These are phyloP conservation scores for Boulengeromyrus knoepffleri DNA, from an alignment of 2,113 vertebrate genomes.

Conservation along the genomic window DNA sequence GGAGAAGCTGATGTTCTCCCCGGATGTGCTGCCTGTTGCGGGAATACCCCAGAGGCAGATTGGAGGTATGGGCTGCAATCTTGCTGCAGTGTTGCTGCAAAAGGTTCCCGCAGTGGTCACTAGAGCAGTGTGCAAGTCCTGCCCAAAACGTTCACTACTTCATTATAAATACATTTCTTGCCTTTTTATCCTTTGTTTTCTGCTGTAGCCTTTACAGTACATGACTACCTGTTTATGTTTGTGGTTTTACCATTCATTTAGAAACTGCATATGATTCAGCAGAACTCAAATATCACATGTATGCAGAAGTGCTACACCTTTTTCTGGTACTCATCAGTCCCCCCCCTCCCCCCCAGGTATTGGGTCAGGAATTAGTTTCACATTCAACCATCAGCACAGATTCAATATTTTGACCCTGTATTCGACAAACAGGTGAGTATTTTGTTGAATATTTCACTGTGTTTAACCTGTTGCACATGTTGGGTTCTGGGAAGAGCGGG, in stretches of 20 bases:
- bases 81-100: background rate
- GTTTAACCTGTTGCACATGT: background rate
- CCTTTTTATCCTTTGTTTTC: background rate
- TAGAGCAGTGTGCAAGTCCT: background rate
- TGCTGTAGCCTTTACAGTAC: background rate
- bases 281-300: background rate
- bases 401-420: slow-evolving; percentile 74
- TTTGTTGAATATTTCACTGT: background rate
- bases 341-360: slow-evolving; percentile 52
- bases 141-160: background rate
- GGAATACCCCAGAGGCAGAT: slow-evolving; percentile 77
- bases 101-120: background rate
- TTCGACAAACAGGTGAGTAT: slow-evolving; percentile 68
- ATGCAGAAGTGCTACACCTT: background rate
- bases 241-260: background rate
- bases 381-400: slow-evolving; percentile 58
- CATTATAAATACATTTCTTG: background rate
- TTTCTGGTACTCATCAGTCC: background rate
- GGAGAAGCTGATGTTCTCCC: slow-evolving; percentile 73
- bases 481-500: background rate
- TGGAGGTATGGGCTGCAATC: slow-evolving; percentile 57
- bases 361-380: slow-evolving; percentile 77
- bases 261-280: background rate
- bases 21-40: slow-evolving; percentile 69
- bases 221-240: background rate